Evolutionary conservation across 2,113 vertebrate genomes (phyloP).

Genomic region (Riparia riparia): DNA sequence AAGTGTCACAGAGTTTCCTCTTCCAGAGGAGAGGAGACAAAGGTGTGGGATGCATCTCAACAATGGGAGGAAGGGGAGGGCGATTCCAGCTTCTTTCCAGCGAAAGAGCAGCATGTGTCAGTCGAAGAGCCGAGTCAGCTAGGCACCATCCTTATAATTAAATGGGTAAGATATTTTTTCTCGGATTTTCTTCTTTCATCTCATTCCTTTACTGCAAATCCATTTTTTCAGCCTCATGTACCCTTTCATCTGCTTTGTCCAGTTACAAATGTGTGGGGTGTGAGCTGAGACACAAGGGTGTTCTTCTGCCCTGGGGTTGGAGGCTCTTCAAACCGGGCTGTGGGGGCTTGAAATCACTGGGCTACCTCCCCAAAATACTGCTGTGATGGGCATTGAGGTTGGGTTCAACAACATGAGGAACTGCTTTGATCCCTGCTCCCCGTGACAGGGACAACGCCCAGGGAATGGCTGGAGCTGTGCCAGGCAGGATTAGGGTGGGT

Average conservation of each 20-base stretch:
- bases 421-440: too few relatives aligned
- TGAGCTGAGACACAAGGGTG: not conserved
- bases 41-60: not conserved
- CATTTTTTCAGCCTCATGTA: not conserved
- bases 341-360: not conserved
- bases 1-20: not conserved
- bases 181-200: not conserved
- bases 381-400: not conserved
- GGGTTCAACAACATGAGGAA: not conserved
- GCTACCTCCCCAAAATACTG: not conserved
- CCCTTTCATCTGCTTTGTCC: not conserved
- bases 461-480: accelerated
- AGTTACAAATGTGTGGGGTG: accelerated
- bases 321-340: not conserved
- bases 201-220: not conserved
- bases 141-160: not conserved
- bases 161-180: not conserved
- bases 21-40: not conserved
- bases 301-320: not conserved
- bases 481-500: accelerated
- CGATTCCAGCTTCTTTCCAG: not conserved
- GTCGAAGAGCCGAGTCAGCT: not conserved
- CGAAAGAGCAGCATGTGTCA: not conserved
- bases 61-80: not conserved
- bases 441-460: not conserved